phyloP scores from a whole-genome alignment of 1,140 invertebrate genomes.

The Drosophila suzukii region DNA sequence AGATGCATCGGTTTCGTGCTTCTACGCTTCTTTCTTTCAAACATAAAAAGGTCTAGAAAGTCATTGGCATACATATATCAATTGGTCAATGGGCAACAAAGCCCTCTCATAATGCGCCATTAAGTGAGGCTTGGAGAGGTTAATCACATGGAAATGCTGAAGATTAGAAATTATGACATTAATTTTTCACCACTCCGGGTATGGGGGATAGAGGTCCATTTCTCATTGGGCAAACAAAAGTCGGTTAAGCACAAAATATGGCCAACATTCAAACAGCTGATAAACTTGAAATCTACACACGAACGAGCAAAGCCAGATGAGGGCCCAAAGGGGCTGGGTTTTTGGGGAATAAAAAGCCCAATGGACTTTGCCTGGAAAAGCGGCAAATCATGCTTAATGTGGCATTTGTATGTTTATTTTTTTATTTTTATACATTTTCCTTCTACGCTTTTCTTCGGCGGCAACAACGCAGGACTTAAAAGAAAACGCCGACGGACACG shows the following conservation, averaged over 20 bases:
- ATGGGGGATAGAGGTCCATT: conserved; percentile 16
- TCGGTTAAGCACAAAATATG: conserved; percentile 74
- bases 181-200: conserved; percentile 52
- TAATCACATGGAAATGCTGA: conserved; percentile 79
- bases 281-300: conserved; percentile 68
- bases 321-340: conserved; percentile 11
- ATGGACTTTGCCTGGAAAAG: conserved; percentile 67
- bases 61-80: conserved; percentile 53
- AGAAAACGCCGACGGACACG: conserved; percentile 61
- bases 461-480: conserved; percentile 69
- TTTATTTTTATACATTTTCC: conserved; percentile 49
- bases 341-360: conserved; percentile 36
- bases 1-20: conserved; percentile 19
- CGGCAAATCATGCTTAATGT: conserved; percentile 83
- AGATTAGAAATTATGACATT: conserved; percentile 83
- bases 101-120: conserved; percentile 58
- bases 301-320: conserved; percentile 54
- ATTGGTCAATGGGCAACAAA: conserved; percentile 58
- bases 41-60: conserved; percentile 46
- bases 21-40: not conserved
- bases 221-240: conserved; percentile 57
- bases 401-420: conserved; percentile 75
- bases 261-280: conserved; percentile 67
- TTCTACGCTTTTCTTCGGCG: conserved; percentile 40
- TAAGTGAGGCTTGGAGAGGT: conserved; percentile 70